Base-by-base conservation (phyloP, 2,888 invertebrate species). In the Dryobotodes eremita region DNA sequence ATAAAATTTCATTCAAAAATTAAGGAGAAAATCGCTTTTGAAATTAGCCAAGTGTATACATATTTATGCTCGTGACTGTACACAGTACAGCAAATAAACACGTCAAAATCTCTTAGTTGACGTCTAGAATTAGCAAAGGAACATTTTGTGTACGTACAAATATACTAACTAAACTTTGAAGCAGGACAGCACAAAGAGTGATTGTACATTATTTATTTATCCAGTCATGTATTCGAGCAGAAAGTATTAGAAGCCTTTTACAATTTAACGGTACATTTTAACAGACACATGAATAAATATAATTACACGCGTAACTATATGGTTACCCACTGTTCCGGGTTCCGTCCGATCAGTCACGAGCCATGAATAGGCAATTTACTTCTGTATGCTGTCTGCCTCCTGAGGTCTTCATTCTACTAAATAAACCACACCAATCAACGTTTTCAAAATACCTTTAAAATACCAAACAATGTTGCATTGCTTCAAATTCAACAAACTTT, bases 331-430 rank as follows among this genome's bases (percentile, higher is more conserved):
- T 92, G 94, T 93, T 91, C 89, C 88, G 89, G 87, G 81, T 86
- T 83, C 86, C 86, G 86, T 87, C 83, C 86, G 84, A 90, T 89
- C 90, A 86, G 82, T 86, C 84, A 84, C 82, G 86, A 89, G 80
- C 66, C 42, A 75, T 94, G 93, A 95, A 95, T 95, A 93, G 92
- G 90, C 93, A 95, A 95, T 95, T 95, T 94, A 95, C 92, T 91
- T 90, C 91, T 90, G 90, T 88, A 71, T 55, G 61, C 82, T 83
- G 82, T 86, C 86, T 85, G 80, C 82, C 84, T 88, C 82, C 85
- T 82, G 83, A 85, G 80, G 77, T 90, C 92, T 91, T 89, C 88
- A 91, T 93, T 87, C 86, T 79, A 83, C 86, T 83, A 88, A 88
- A 90, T 91, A 91, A 91, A 86, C 90, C 86, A 86, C 84, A 89